Evolutionary conservation across 2,888 invertebrate species (phyloP).

Genomic region (Eilema depressum): DNA sequence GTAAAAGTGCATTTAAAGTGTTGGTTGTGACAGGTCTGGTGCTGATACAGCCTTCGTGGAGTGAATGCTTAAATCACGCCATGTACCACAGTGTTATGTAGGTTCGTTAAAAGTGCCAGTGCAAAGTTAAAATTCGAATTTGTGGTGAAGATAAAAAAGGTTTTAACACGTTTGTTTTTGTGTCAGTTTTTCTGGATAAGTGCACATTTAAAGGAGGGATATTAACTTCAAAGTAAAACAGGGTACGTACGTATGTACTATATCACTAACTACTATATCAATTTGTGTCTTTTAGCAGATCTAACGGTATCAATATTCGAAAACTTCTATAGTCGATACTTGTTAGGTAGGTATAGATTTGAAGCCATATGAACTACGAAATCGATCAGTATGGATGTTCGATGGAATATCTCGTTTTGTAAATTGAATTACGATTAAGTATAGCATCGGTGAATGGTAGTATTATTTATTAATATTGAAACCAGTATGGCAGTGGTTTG

Average conservation of each 20-base stretch:
- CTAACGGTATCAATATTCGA: constrained; percentile 52
- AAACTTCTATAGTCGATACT: constrained; percentile 36
- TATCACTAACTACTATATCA: constrained; percentile 51
- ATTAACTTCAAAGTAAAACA: constrained; percentile 70
- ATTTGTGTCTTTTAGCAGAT: constrained; percentile 47
- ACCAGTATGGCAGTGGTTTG: constrained; percentile 26
- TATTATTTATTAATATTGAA: constrained; percentile 29
- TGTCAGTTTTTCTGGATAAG: constrained; percentile 68
- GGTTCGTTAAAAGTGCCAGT: constrained; percentile 83
- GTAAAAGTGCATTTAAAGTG: constrained; percentile 58
- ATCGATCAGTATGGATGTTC: constrained; percentile 3
- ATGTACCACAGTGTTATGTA: constrained; percentile 76
- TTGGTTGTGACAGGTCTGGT: constrained; percentile 56
- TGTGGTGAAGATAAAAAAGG: constrained; percentile 70
- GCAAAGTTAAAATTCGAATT: constrained; percentile 80
- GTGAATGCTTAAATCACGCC: constrained; percentile 83
- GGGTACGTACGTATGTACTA: constrained; percentile 70
- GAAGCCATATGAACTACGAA: constrained; percentile 1
- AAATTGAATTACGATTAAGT: neutral
- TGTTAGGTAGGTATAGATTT: constrained; percentile 12
- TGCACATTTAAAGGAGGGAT: constrained; percentile 74
- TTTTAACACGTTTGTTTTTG: constrained; percentile 66
- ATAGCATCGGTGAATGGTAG: constrained; percentile 14
- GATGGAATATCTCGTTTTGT: constrained; percentile 4
- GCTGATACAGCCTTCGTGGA: constrained; percentile 71